A percentile compares a stretch with the other conserved stretches of the same genome.
Conservation (phyloP, 2,797 vertebrate species). For the Myoxocephalus aenaeus region DNA sequence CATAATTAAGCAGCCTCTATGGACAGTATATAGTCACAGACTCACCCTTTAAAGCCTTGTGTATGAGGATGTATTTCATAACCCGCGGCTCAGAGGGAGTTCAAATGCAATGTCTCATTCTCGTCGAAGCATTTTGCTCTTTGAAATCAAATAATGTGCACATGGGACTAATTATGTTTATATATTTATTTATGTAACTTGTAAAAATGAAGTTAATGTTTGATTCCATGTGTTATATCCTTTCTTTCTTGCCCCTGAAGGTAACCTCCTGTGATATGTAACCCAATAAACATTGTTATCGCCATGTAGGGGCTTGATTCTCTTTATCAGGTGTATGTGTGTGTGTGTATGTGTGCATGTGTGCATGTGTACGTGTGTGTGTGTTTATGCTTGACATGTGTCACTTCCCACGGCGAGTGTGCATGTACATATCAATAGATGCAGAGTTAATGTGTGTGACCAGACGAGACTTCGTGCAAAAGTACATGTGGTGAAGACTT, state of each 20-base stretch:
- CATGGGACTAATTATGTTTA: background rate
- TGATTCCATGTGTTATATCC: background rate
- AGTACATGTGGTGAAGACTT: slow-evolving; percentile 35
- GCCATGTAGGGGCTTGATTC: background rate
- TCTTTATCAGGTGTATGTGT: background rate
- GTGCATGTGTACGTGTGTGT: background rate
- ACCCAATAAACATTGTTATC: background rate
- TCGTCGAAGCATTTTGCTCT: background rate
- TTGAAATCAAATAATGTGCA: background rate
- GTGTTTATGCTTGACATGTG: background rate
- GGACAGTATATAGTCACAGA: background rate
- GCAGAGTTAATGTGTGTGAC: background rate
- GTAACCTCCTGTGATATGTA: background rate
- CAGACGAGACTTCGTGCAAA: background rate
- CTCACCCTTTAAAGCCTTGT: background rate
- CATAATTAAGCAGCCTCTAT: background rate
- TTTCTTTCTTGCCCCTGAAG: background rate
- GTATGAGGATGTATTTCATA: background rate
- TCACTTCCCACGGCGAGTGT: background rate
- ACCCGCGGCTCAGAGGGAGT: background rate
- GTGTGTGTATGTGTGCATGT: background rate
- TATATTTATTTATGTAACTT: background rate
- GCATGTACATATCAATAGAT: background rate
- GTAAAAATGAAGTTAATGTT: background rate
- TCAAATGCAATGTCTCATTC: background rate